Conservation (phyloP, 2,888 invertebrate genomes). For the Polymixis lichenea region DNA sequence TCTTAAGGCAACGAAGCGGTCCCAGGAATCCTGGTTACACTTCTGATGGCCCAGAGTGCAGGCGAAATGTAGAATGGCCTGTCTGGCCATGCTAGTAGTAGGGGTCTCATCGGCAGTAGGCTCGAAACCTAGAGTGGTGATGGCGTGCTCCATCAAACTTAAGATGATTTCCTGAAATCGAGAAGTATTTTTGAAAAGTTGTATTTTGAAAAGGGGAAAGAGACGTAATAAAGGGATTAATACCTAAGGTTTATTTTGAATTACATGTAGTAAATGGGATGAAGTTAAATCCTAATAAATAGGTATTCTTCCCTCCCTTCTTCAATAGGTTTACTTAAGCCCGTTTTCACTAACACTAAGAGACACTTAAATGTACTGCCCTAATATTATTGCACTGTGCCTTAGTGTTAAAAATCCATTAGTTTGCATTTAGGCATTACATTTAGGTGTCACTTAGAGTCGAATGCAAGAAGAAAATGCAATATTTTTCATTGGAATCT, state of each 20-base stretch:
- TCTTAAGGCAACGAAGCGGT: slow-evolving; percentile 75
- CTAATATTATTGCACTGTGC: not conserved
- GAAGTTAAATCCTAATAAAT: not conserved
- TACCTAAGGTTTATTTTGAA: too few species aligned
- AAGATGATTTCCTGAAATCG: slow-evolving; percentile 76
- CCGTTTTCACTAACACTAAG: not conserved
- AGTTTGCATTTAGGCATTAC: not conserved
- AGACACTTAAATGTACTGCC: not conserved
- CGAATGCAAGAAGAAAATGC: too few species aligned
- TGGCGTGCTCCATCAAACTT: slow-evolving; percentile 79
- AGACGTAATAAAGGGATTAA: not conserved
- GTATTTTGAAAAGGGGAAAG: not conserved
- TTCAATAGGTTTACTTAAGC: not conserved
- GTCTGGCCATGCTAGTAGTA: slow-evolving; percentile 85
- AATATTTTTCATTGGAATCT: not conserved
- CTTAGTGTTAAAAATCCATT: too few species aligned
- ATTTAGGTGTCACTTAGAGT: not conserved
- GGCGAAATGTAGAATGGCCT: slow-evolving; percentile 91
- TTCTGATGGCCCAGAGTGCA: slow-evolving; percentile 91
- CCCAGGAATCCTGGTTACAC: slow-evolving; percentile 88
- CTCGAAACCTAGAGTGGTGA: slow-evolving; percentile 77
- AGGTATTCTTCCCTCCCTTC: not conserved
- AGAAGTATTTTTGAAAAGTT: not conserved
- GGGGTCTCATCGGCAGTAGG: slow-evolving; percentile 75
- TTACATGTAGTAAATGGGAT: not conserved